phyloP scores from a whole-genome alignment of 2,888 invertebrate species.

The Acrobasis repandana region DNA sequence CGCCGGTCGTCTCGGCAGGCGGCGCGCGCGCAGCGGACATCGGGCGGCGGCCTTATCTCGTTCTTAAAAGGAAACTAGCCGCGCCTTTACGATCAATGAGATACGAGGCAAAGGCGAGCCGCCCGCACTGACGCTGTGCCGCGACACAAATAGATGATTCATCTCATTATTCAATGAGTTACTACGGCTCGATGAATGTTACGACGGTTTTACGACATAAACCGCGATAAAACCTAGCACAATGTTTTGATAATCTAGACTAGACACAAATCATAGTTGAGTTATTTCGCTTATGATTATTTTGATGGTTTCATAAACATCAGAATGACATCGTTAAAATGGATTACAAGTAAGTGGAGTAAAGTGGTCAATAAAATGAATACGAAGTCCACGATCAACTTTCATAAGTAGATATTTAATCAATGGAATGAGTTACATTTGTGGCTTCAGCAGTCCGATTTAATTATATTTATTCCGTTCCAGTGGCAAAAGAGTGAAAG shows the following conservation, averaged over 20 bases:
- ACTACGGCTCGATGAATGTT: constrained; percentile 25
- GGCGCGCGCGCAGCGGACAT: constrained; percentile 23
- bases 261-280: too few species aligned
- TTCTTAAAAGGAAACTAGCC: constrained; percentile 76
- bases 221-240: constrained; percentile 11
- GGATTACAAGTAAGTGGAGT: too few species aligned
- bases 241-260: constrained; percentile 2
- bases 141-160: constrained; percentile 50
- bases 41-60: constrained; percentile 60
- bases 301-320: too few species aligned
- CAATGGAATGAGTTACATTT: too few species aligned
- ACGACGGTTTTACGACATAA: constrained; percentile 13
- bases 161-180: constrained; percentile 40
- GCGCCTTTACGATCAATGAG: constrained; percentile 67
- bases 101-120: constrained; percentile 55
- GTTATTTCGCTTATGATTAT: too few species aligned
- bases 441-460: too few species aligned
- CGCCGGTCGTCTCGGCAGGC: constrained; percentile 31
- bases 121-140: constrained; percentile 45
- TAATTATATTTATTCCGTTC: too few species aligned
- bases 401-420: too few species aligned
- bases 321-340: too few species aligned
- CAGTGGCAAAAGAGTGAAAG: too few species aligned
- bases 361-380: too few species aligned
- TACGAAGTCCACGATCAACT: too few species aligned